phyloP scores from a whole-genome alignment of 2,113 vertebrate genomes.

The Otis tarda region DNA sequence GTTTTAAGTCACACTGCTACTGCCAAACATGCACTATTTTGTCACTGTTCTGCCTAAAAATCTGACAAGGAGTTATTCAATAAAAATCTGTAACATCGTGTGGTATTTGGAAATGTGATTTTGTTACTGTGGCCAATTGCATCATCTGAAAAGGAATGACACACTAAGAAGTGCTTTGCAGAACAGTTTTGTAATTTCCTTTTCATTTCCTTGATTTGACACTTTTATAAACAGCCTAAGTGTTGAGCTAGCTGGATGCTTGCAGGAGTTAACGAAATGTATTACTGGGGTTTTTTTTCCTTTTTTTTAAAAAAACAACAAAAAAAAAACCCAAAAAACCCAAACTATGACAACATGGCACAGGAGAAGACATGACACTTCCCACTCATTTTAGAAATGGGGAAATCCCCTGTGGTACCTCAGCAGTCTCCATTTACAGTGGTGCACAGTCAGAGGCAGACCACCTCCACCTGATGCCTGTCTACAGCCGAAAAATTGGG shows the following conservation, averaged over 20 bases:
- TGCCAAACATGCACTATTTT: background rate
- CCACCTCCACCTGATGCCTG: background rate
- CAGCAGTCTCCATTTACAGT: too few relatives aligned
- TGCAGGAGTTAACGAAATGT: background rate
- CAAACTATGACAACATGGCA: background rate
- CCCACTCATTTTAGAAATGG: background rate
- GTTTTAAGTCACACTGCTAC: background rate
- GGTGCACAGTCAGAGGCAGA: background rate
- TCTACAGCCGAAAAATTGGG: background rate
- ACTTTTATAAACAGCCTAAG: background rate
- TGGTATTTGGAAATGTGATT: background rate
- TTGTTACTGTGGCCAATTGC: background rate
- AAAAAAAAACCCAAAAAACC: too few relatives aligned
- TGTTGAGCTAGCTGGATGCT: background rate
- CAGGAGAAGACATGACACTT: background rate
- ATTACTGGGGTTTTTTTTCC: rapidly evolving
- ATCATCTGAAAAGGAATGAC: background rate
- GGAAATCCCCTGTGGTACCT: background rate
- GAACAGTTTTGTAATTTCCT: background rate
- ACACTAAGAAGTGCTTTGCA: background rate
- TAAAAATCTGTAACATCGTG: background rate
- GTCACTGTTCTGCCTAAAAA: background rate
- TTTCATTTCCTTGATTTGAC: background rate
- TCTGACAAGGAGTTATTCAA: background rate
- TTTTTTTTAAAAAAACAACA: background rate